Conservation (phyloP, 1,140 invertebrate species). For the Neodiprion virginianus region DNA sequence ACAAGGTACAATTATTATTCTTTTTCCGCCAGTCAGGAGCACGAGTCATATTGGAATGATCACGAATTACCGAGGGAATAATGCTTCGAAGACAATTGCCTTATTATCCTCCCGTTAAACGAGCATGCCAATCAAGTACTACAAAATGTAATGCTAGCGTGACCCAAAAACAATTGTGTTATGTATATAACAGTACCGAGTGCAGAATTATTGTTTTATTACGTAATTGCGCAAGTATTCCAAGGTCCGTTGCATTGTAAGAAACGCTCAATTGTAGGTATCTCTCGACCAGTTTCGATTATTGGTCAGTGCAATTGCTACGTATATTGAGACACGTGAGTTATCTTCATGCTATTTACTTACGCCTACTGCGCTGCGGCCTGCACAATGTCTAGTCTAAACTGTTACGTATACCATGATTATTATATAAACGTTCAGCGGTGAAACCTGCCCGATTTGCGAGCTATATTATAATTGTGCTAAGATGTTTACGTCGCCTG, state of each 20-base stretch:
- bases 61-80: too few species aligned
- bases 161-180: not conserved
- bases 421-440: not conserved
- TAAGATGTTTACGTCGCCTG: not conserved
- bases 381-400: not conserved
- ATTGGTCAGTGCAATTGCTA: not conserved
- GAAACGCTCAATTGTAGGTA: too few species aligned
- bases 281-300: not conserved
- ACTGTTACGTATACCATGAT: not conserved
- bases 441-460: not conserved
- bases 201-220: not conserved
- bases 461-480: not conserved
- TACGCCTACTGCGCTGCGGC: not conserved
- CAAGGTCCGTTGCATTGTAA: not conserved
- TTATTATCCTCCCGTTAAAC: not conserved
- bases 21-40: too few species aligned
- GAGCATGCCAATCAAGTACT: not conserved
- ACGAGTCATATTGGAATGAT: too few species aligned
- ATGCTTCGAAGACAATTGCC: not conserved
- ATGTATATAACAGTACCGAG: not conserved
- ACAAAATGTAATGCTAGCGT: not conserved
- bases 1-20: too few species aligned
- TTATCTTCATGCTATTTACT: not conserved
- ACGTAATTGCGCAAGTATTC: not conserved
- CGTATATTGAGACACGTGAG: not conserved